These are phyloP conservation scores for Scaptomyza cyrtandrae DNA, from an alignment of 2,888 invertebrate genomes.

Conservation along the genomic window DNA sequence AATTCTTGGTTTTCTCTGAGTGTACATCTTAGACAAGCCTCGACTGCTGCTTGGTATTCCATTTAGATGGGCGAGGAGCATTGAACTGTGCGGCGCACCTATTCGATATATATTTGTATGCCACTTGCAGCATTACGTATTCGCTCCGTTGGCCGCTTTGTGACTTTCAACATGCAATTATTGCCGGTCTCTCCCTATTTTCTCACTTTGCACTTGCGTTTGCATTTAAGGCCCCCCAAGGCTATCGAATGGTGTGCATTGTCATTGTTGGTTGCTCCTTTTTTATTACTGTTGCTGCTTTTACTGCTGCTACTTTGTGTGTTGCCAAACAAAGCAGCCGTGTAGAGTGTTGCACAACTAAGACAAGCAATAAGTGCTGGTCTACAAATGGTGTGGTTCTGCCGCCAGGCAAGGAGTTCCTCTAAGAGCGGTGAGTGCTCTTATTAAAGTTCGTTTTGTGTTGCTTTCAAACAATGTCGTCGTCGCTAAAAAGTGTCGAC, in stretches of 20 bases:
- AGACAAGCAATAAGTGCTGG: slow-evolving; percentile 41
- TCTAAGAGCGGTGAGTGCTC: slow-evolving; percentile 55
- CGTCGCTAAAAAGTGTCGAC: slow-evolving; percentile 50
- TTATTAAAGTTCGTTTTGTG: slow-evolving; percentile 79
- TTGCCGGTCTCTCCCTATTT: slow-evolving; percentile 29
- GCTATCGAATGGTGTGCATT: slow-evolving; percentile 67
- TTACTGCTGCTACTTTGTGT: slow-evolving; percentile 36
- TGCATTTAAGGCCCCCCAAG: slow-evolving; percentile 44
- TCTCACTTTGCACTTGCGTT: slow-evolving; percentile 15
- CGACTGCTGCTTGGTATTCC: slow-evolving; percentile 30
- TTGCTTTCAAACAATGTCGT: slow-evolving; percentile 71
- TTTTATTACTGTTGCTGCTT: slow-evolving; percentile 9
- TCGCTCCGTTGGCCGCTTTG: slow-evolving; percentile 47
- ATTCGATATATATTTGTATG: slow-evolving; percentile 57
- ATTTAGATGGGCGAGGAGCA: slow-evolving; percentile 64
- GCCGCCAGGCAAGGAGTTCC: slow-evolving; percentile 12
- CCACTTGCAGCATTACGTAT: slow-evolving; percentile 51
- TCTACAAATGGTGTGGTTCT: slow-evolving; percentile 17
- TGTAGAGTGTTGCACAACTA: slow-evolving; percentile 50
- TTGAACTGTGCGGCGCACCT: slow-evolving; percentile 68
- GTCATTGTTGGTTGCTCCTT: slow-evolving; percentile 63
- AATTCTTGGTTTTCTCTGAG: not conserved
- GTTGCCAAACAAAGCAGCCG: slow-evolving; percentile 63
- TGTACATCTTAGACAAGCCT: not conserved
- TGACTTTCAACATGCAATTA: slow-evolving; percentile 60